These are phyloP conservation scores for Ardeotis arabs DNA, from an alignment of 2,113 vertebrate species.

Conservation along the genomic window DNA sequence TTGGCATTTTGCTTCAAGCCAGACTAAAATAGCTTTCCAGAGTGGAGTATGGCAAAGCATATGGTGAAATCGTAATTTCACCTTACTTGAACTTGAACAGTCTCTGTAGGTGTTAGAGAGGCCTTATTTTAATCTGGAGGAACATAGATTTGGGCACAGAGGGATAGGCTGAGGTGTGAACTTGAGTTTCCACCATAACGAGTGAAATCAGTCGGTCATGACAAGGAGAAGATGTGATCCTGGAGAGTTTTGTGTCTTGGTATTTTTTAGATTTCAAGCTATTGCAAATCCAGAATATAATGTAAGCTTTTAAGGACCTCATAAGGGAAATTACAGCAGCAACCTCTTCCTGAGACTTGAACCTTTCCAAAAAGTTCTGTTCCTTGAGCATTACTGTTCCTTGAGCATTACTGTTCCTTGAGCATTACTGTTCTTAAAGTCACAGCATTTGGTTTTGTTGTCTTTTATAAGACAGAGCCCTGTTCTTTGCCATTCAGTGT, in stretches of 20 bases:
- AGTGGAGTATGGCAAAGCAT: conserved; percentile 35
- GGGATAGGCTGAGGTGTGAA: conserved; percentile 9
- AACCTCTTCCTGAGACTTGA: neutral
- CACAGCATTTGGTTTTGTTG: neutral
- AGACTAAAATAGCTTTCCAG: conserved; percentile 44
- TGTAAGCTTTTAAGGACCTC: neutral
- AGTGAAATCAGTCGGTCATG: neutral
- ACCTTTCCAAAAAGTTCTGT: neutral
- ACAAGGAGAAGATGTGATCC: neutral
- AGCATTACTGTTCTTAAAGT: neutral
- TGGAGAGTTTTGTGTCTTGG: neutral
- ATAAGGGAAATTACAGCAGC: neutral
- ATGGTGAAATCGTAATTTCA: conserved; percentile 32
- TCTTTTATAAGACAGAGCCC: neutral
- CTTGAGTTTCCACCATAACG: conserved; percentile 1
- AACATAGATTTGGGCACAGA: neutral
- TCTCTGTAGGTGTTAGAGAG: neutral
- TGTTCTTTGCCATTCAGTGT: neutral
- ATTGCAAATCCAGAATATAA: neutral
- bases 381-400: neutral
- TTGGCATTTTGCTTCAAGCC: conserved; percentile 39
- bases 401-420: neutral
- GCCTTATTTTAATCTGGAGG: conserved; percentile 1
- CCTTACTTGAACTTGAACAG: conserved; percentile 32
- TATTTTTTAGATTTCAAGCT: conserved; percentile 28